Base-by-base conservation (phyloP, 2,888 invertebrate species). In the Laothoe populi region DNA sequence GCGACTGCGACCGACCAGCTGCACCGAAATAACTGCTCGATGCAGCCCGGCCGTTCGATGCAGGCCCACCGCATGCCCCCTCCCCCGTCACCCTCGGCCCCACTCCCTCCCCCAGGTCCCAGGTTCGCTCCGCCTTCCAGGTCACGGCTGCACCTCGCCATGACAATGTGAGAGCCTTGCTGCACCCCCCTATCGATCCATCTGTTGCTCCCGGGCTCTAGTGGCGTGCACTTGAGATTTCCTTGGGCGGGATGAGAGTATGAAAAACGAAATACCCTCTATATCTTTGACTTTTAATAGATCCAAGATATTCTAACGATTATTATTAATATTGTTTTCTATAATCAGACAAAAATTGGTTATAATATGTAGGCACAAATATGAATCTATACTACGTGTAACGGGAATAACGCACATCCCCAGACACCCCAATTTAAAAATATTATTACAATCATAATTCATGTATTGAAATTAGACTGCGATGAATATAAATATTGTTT, bases 11-110 rank as follows among this genome's bases (percentile, higher is more conserved):
- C 74, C 69, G 68, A 76, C 66, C 77, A 82, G 87, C 84, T 92
- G 92, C 92, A 92, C 91, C 87, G 88, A 92, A 92, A 92, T 92
- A 92, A 88, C 90, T 89, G 90, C 90, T 90, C 84, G 77, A 60
- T 90, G 90, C 90, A 91, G 82, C 89, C 91, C 79, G 90, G 90
- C 87, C 86, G 88, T 79, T 86, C 84, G 85, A 85, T 90, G 91
- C 91, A 90, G 78, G 78, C 81, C 81, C 74, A 70, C 73, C 74
- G 66, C 75, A 66, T 66, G 65, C 72, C 70, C 67, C 63, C 60
- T 42, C 59, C 61, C 42, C 59, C 49, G 19, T 10, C 68, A 61
- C 86, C 87, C 79, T 85, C 84, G 85, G 84, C 89, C 90, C 78
- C 74, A 70, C 74, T 74, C 67, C 74, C 68, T 67, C 65, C 71